Evolutionary conservation across 2,797 vertebrate genomes (phyloP).

Genomic region (Xenops minutus): DNA sequence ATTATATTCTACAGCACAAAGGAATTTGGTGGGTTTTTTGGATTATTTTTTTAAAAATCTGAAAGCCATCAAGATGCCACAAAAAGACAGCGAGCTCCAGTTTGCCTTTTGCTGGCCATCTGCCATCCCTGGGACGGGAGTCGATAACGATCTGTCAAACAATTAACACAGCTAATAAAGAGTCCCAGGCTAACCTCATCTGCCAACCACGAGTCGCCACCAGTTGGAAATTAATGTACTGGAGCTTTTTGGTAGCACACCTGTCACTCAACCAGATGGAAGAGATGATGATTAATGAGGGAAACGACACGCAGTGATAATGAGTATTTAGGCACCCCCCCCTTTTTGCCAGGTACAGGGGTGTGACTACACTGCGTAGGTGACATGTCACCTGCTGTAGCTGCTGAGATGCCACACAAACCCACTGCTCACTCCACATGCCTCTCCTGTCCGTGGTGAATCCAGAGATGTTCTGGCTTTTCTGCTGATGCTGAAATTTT

Average conservation of each 20-base stretch:
- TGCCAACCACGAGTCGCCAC: slow-evolving; percentile 19
- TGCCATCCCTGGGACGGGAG: slow-evolving; percentile 61
- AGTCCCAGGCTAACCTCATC: slow-evolving; percentile 51
- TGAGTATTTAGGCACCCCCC: not conserved
- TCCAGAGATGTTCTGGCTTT: not conserved
- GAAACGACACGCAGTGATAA: not conserved
- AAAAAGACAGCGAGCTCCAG: slow-evolving; percentile 33
- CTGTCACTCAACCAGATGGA: slow-evolving; percentile 33
- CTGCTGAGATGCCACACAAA: not conserved
- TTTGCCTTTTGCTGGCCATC: slow-evolving; percentile 68
- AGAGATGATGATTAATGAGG: slow-evolving; percentile 40
- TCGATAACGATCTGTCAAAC: slow-evolving; percentile 73
- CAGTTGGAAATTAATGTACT: slow-evolving; percentile 52
- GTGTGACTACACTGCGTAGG: not conserved
- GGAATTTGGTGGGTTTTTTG: not conserved
- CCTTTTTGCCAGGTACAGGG: not conserved
- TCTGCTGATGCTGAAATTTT: not conserved
- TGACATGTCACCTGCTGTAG: not conserved
- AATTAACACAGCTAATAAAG: slow-evolving; percentile 76
- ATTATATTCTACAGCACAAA: not conserved
- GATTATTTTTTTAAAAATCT: not conserved
- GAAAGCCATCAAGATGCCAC: slow-evolving; percentile 19
- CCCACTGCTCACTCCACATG: not conserved
- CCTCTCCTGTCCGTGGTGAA: not conserved
- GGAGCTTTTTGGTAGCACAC: slow-evolving; percentile 40